Evolutionary conservation across 2,797 vertebrate species (phyloP), one percentile per base, ranked within the genome.

Genomic region (Sardinella longiceps): DNA sequence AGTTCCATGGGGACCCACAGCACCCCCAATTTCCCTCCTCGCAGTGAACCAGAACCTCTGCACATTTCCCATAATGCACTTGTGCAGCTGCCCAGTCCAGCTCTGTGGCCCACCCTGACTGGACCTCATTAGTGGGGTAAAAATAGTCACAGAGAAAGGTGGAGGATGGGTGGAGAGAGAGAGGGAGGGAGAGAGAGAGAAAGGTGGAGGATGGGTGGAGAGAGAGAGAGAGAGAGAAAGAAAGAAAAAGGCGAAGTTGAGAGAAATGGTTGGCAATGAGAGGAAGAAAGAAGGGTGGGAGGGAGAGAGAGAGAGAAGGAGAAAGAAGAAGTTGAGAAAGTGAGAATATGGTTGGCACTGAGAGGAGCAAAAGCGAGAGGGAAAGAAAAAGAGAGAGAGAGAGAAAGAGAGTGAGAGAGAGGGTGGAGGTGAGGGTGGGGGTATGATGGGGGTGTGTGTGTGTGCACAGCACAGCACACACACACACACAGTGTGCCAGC

Each of bases 51-150:
- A 77, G 70, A 77, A 77, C 70, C 18, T 39, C 56, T 45, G 63
- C 80, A 56, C 20, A 70, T 88, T 88, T 87, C 81, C 82, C 84
- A 87, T 33, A 30, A 48, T 87, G 85, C 88, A 88, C 84, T 87
- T 87, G 82, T 82, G 82, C 82, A 43, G 74, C n/a, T n/a, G n/a
- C 80, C 45, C 33, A 39, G 14, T 23, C 56, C 56, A 46, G 81
- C 80, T 25, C 28, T n/a, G 56, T n/a, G 18, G 53, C 81, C 82
- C 77, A 82, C 81, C 82, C 7, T 33, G 81, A 83, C 43, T 12
- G 45, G 82, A 84, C 87, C 89, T 90, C 82, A 87, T 87, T 89
- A 90, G 87, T 84, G 74, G 28, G 50, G 63, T 88, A 89, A 87
- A 90, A 87, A 89, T 88, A 90, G 86, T 86, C 70, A 43, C 33